These are phyloP conservation scores for Eulemur albifrons DNA, from an alignment of 2,797 vertebrate species.

Conservation along the genomic window DNA sequence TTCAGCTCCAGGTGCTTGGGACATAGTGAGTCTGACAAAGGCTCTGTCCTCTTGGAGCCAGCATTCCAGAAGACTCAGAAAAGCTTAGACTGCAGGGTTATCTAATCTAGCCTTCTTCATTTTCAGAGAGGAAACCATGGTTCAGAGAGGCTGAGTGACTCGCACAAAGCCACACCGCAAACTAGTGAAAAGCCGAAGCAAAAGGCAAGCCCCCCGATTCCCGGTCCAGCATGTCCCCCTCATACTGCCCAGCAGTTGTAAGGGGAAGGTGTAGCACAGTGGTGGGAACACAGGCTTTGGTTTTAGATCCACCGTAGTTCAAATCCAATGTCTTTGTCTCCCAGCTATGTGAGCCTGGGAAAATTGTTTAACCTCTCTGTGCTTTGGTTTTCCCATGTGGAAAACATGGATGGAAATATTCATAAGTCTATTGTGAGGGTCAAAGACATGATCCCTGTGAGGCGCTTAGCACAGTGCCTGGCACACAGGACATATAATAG, in stretches of 20 bases:
- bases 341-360: background rate
- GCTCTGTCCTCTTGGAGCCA: background rate
- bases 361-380: background rate
- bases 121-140: background rate
- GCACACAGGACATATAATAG: background rate
- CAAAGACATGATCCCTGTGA: background rate
- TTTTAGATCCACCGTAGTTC: background rate
- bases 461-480: background rate
- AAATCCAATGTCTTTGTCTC: background rate
- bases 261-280: fast-evolving
- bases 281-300: background rate
- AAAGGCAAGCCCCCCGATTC: background rate
- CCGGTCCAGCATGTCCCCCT: fast-evolving
- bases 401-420: background rate
- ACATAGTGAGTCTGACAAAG: no score
- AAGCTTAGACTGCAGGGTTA: background rate
- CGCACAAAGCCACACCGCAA: background rate
- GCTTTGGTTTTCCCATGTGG: background rate
- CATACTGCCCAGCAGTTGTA: no score
- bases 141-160: background rate
- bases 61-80: background rate
- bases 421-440: background rate
- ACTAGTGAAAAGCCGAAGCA: background rate
- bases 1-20: background rate
- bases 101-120: background rate